A percentile compares a stretch with the other conserved stretches of the same genome.
Conservation (phyloP, 2,113 vertebrate species). For the Ochotona curzoniae region DNA sequence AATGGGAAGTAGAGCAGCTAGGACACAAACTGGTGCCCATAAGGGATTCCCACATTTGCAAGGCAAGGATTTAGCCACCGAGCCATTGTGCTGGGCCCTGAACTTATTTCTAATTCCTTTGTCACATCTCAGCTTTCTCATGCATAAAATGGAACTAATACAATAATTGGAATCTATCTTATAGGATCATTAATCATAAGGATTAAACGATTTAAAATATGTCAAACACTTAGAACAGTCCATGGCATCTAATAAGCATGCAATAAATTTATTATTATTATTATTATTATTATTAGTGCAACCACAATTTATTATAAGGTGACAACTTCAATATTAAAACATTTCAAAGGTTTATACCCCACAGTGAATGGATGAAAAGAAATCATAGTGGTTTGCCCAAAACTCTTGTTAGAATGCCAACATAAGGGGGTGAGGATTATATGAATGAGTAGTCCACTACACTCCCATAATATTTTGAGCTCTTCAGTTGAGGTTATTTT, state of each 20-base stretch:
- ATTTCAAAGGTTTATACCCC: slow-evolving; percentile 47
- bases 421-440: neutral
- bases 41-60: too few species aligned
- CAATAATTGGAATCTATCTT: slow-evolving; percentile 58
- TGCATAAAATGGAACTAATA: slow-evolving; percentile 70
- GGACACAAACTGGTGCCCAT: too few species aligned
- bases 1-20: too few species aligned
- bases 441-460: neutral
- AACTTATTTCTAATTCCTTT: slow-evolving; percentile 65
- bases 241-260: slow-evolving; percentile 43
- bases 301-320: slow-evolving; percentile 54
- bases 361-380: slow-evolving; percentile 9
- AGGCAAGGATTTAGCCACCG: too few species aligned
- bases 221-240: slow-evolving; percentile 41
- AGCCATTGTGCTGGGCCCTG: neutral
- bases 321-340: slow-evolving; percentile 47
- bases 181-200: neutral
- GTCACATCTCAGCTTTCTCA: slow-evolving; percentile 50
- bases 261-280: slow-evolving; percentile 18
- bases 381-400: slow-evolving; percentile 12
- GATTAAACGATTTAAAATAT: slow-evolving; percentile 64
- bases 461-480: slow-evolving; percentile 24
- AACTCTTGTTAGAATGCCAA: slow-evolving; percentile 44
- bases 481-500: slow-evolving; percentile 19
- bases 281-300: neutral